Evolutionary conservation across 2,113 vertebrate species (phyloP).

Genomic region (Stomatorhinus ivindoensis): DNA sequence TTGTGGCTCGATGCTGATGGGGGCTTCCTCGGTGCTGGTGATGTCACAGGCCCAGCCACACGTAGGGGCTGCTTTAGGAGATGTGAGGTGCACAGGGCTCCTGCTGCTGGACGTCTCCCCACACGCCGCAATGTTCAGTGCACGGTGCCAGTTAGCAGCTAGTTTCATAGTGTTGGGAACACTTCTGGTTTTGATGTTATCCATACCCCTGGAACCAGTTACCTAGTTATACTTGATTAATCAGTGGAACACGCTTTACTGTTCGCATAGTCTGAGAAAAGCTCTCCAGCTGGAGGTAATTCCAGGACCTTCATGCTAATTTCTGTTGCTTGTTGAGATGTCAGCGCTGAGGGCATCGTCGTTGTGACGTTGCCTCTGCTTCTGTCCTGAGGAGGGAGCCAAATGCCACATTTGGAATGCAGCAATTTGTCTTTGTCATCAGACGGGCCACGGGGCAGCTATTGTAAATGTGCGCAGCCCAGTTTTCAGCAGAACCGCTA

Average conservation of each 20-base stretch:
- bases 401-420: background rate
- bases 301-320: background rate
- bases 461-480: conserved; percentile 11
- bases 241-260: background rate
- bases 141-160: background rate
- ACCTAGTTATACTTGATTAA: background rate
- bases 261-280: background rate
- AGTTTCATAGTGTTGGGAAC: background rate
- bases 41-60: background rate
- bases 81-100: background rate
- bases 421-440: background rate
- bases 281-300: background rate
- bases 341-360: background rate
- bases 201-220: background rate
- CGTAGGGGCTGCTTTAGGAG: background rate
- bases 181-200: background rate
- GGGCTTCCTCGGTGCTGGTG: background rate
- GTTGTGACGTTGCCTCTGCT: background rate
- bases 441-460: background rate
- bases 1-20: background rate
- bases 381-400: background rate
- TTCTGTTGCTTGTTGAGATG: background rate
- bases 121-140: background rate
- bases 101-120: background rate
- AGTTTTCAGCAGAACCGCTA: conserved; percentile 44